Base-by-base conservation (phyloP, 2,888 invertebrate species). In the Rhagophthalmus giganteus region DNA sequence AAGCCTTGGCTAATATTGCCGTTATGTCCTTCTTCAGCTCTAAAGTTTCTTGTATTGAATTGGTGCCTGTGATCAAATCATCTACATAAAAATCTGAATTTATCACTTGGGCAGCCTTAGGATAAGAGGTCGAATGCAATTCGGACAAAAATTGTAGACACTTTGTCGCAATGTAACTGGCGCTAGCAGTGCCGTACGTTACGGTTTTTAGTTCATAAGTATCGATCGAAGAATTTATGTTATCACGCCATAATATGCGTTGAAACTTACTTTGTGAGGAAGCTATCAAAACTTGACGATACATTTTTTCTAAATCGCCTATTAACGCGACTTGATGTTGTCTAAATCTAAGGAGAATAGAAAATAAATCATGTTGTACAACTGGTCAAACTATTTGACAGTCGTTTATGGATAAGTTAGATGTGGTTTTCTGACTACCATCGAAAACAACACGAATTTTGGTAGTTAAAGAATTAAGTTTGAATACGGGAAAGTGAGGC, bases 231-330 rank as follows among this genome's bases (percentile, higher is more conserved):
- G 45, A 13, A 13, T 31, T 33, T 0, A 48, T 39, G n/a, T 44
- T 20, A 2, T 46, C 35, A 6, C 61, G 46, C 65, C 68, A 66
- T 2, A 64, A 16, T 12, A 65, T 64, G 6, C 59, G 38, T 15
- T 64, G 61, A 12, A 53, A 55, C 10, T 56, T 45, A 2, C 50
- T 15, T 32, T n/a, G n/a, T n/a, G n/a, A n/a, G n/a, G n/a, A n/a
- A n/a, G n/a, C n/a, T n/a, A n/a, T n/a, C n/a, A n/a, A 2, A 1
- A 65, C 51, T 20, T 59, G 61, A 5, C 58, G 54, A 32, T 57
- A 67, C 60, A 65, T 66, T 49, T 66, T 65, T 13, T 45, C 56
- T 8, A 65, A 49, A 28, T 65, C 65, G 1, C 55, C 59, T 5
- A 52, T 55, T 5, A 66, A 16, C 1, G 58, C 63, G 11, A 62